Evolutionary conservation across 2,113 vertebrate genomes (phyloP).

Genomic region (Pyrgilauda ruficollis): DNA sequence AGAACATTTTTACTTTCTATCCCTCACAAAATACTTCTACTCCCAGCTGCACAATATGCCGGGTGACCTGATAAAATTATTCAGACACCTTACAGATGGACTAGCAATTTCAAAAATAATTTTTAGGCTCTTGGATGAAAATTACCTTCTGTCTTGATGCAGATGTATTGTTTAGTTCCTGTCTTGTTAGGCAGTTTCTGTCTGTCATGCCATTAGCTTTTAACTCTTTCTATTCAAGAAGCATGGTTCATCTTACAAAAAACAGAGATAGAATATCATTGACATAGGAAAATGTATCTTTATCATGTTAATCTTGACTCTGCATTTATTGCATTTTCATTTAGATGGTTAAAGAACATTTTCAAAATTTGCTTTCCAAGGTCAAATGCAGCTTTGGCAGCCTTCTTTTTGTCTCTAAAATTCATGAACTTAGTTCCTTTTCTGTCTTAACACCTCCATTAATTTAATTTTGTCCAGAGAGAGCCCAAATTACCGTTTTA

Average conservation of each 20-base stretch:
- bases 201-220: not conserved
- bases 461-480: not conserved
- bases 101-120: not conserved
- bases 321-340: not conserved
- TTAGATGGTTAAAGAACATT: not conserved
- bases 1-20: not conserved
- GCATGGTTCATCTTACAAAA: not conserved
- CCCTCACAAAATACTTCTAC: not conserved
- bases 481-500: not conserved
- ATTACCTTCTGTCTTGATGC: not conserved
- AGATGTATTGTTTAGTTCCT: not conserved
- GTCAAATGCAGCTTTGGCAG: not conserved
- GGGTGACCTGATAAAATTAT: not conserved
- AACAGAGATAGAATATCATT: fast-evolving
- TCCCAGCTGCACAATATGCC: not conserved
- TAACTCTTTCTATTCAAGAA: not conserved
- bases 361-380: not conserved
- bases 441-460: not conserved
- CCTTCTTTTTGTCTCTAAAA: not conserved
- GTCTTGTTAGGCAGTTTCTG: not conserved
- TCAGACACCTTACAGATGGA: not conserved
- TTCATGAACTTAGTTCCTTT: not conserved
- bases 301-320: not conserved
- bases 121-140: not conserved
- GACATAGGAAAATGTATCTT: not conserved